These are phyloP conservation scores for Marronus borbonicus DNA, from an alignment of 2,888 invertebrate genomes.

Conservation along the genomic window DNA sequence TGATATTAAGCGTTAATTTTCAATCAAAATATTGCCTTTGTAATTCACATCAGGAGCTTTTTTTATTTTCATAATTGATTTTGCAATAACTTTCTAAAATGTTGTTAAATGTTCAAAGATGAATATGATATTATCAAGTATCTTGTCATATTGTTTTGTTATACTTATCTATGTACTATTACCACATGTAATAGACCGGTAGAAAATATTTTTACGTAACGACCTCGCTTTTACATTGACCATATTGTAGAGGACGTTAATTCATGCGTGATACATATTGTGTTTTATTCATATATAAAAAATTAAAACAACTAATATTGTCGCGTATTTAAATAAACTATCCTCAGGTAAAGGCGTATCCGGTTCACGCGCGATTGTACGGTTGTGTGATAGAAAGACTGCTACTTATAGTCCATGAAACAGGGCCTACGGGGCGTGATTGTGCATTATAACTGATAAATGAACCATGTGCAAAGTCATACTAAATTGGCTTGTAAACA, in stretches of 20 bases:
- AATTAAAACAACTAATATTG: slow-evolving; percentile 18
- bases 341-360: slow-evolving; percentile 41
- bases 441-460: not conserved
- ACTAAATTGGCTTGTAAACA: too few relatives aligned
- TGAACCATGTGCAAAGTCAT: not conserved
- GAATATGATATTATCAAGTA: too few relatives aligned
- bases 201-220: not conserved
- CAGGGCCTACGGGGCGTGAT: not conserved
- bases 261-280: not conserved
- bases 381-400: slow-evolving; percentile 26
- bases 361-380: slow-evolving; percentile 34
- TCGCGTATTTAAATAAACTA: slow-evolving; percentile 34
- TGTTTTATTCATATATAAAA: slow-evolving; percentile 9
- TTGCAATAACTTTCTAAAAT: too few relatives aligned
- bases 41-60: too few relatives aligned
- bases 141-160: too few relatives aligned
- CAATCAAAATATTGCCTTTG: too few relatives aligned
- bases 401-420: not conserved
- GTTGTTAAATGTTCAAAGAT: too few relatives aligned
- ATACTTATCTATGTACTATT: too few relatives aligned
- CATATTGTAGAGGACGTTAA: slow-evolving; percentile 25
- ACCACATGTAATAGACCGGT: too few relatives aligned
- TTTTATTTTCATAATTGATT: too few relatives aligned
- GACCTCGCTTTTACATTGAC: slow-evolving; percentile 34
- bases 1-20: too few relatives aligned